Evolutionary conservation across 2,113 vertebrate genomes (phyloP), one percentile per base, ranked within the genome.

Genomic region (Siniperca chuatsi): DNA sequence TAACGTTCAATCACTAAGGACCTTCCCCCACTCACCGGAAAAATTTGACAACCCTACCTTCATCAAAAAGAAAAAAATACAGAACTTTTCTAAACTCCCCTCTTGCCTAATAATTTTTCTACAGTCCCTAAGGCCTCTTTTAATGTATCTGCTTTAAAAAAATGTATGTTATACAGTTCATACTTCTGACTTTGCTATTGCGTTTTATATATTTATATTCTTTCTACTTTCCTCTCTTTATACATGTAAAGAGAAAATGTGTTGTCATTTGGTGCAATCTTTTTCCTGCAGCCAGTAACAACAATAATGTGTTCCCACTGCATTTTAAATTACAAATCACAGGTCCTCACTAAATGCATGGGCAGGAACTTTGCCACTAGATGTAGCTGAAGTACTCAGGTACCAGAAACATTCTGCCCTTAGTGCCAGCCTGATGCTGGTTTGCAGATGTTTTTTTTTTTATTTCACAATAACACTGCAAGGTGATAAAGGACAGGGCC

Each of bases 331-430:
- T 13, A 64, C 64, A 75, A 55, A 75, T 79, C 69, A 75, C 62
- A 77, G 48, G 54, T 69, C 62, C 71, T 54, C 13, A 58, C 21
- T 76, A 15, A 85, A 71, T 78, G 83, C 85, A 79, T 1, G 52
- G 55, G 55, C 61, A 86, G 54, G 79, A 85, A 81, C 72, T 87
- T 87, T 92, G 90, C 94, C 96, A 95, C 94, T 96, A 95, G 95
- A 92, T 95, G 95, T 95, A 96, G 95, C 96, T 96, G 88, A 95
- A 95, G 89, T 75, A 92, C 93, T 90, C 95, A 91, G 92, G 90
- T 93, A 92, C n/a, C 89, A 73, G 71, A 50, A n/a, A 33, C 64
- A 40, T 37, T 29, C 64, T 35, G 57, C 4, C 61, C 44, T 78
- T 65, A 42, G 83, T 82, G 78, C 23, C 46, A 70, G 76, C 58